Evolutionary conservation across 2,888 invertebrate genomes (phyloP).

Genomic region (Flexamia atlantica): DNA sequence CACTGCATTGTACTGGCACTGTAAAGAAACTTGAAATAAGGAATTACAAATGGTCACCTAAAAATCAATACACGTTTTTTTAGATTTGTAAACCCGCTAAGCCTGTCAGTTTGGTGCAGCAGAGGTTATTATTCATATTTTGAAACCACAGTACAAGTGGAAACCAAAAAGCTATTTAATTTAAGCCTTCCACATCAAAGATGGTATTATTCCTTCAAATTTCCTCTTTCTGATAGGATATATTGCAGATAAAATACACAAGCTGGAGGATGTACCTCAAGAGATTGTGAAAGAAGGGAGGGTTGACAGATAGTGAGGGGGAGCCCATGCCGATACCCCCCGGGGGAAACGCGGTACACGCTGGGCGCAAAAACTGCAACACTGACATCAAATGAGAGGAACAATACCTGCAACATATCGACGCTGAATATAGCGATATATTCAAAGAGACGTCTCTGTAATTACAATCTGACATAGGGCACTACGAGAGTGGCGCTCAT

Average conservation of each 20-base stretch:
- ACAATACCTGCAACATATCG: neutral
- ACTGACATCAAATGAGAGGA: neutral
- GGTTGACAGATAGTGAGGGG: neutral
- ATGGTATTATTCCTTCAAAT: too few species aligned
- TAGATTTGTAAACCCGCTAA: too few species aligned
- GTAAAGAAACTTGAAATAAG: too few species aligned
- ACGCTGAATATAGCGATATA: neutral
- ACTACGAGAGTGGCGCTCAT: too few species aligned
- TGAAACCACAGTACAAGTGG: too few species aligned
- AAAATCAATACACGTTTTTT: too few species aligned
- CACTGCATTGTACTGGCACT: too few species aligned
- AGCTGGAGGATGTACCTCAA: neutral
- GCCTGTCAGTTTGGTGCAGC: too few species aligned
- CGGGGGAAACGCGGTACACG: neutral
- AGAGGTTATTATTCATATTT: too few species aligned
- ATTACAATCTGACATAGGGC: neutral
- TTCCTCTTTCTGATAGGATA: neutral
- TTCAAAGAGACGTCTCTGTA: neutral
- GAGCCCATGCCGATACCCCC: slow-evolving; percentile 11
- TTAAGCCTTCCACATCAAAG: too few species aligned
- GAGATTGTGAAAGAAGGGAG: slow-evolving; percentile 9
- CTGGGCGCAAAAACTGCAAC: slow-evolving; percentile 19
- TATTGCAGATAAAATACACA: slow-evolving; percentile 20
- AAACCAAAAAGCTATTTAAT: too few species aligned
- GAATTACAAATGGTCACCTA: too few species aligned